Evolutionary conservation across 2,797 vertebrate genomes (phyloP), one percentile per base, ranked within the genome.

Genomic region (Pogoniulus pusillus): DNA sequence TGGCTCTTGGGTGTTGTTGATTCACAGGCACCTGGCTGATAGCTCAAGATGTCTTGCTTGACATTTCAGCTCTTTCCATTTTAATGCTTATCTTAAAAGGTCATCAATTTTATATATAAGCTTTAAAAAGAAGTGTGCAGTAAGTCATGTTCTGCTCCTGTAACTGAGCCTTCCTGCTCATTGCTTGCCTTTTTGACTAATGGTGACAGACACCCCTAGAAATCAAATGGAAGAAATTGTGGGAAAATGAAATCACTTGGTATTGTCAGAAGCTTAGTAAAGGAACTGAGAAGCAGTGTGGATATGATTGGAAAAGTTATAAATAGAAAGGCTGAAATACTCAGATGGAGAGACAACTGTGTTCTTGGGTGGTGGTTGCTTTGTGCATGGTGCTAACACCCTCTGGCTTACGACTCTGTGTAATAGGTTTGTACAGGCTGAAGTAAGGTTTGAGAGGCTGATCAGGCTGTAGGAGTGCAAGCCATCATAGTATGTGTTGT

Each of bases 1-100:
- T 94, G 89, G 72, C 62, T 93, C 72, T 85, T 57, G 49, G 62
- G 29, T 87, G 35, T 94, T 94, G 32, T 82, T 76, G 29, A 79
- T 91, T 79, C 80, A 17, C 60, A 71, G 79, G 66, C 93, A 96
- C 89, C 90, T 93, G 90, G 66, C 84, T 95, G 79, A 82, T 82
- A 87, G 79, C 91, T 90, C 70, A 94, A 78, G 87, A 93, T 65
- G 76, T 92, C 84, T 95, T 89, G 60, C 93, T 95, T 96, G 94
- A 96, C 91, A 93, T 93, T 96, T 96, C 81, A 72, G 62, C 85
- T 72, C 80, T 90, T 87, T 93, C 80, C 72, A 69, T 69, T 86
- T 92, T 34, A 76, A 58, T 68, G 73, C 89, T 84, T 82, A 39
- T 84, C 68, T 91, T 78, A 74, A 92, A 93, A 96, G 87, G 85